Percentiles rank a stretch among this genome's conserved stretches.
Evolutionary conservation across 2,797 vertebrate species (phyloP).

Genomic region (Brotula barbata): DNA sequence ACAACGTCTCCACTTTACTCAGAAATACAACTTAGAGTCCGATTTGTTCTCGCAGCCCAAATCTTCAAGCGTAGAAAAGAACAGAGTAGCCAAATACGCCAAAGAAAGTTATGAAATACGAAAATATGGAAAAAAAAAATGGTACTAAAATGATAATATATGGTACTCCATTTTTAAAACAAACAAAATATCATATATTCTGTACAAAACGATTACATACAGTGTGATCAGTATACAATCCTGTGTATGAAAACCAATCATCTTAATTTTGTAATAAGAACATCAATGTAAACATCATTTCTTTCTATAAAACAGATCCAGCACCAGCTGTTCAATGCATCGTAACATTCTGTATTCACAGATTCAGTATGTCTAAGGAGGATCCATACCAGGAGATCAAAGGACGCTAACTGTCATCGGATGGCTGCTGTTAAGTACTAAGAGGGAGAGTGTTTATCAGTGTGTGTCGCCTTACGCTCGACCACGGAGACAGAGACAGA

Average conservation of each 20-base stretch:
- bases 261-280: conserved; percentile 56
- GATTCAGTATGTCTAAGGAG: conserved; percentile 52
- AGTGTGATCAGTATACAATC: conserved; percentile 81
- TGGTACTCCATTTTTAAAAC: conserved; percentile 54
- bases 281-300: conserved; percentile 70
- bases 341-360: conserved; percentile 63
- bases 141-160: conserved; percentile 46
- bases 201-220: conserved; percentile 82
- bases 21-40: conserved; percentile 41
- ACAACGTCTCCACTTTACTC: conserved; percentile 15
- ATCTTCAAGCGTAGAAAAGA: conserved; percentile 31
- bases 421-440: conserved; percentile 38
- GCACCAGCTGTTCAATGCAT: conserved; percentile 77
- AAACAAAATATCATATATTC: conserved; percentile 62
- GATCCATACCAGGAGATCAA: conserved; percentile 50
- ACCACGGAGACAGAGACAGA: conserved; percentile 41
- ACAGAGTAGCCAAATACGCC: conserved; percentile 22
- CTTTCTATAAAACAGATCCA: conserved; percentile 62
- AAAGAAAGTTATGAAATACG: conserved; percentile 41
- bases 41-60: conserved; percentile 47
- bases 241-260: conserved; percentile 70
- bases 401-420: conserved; percentile 33
- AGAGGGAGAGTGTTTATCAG: conserved; percentile 19
- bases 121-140: conserved; percentile 17
- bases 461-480: conserved; percentile 40